A percentile compares a stretch with the other conserved stretches of the same genome.
phyloP scores from a whole-genome alignment of 2,797 vertebrate species.

The Chaetodon trifasciatus region DNA sequence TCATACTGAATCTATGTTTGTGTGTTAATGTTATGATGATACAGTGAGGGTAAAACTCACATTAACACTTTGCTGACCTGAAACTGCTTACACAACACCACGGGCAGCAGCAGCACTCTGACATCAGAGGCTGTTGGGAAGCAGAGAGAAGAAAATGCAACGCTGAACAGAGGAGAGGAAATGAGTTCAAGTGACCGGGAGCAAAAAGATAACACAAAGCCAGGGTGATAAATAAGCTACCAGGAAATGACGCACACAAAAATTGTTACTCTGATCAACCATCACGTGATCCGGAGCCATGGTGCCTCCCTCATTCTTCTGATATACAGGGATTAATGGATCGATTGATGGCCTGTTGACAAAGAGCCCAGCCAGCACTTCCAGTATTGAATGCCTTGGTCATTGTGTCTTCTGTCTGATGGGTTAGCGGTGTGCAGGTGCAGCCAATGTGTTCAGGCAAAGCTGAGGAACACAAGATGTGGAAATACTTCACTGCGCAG shows the following conservation, averaged over 20 bases:
- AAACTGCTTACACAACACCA: conserved; percentile 49
- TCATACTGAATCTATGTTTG: not conserved
- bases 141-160: conserved; percentile 2
- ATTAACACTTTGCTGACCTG: conserved; percentile 41
- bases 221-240: not conserved
- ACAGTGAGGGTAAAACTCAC: not conserved
- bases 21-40: not conserved
- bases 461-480: not conserved
- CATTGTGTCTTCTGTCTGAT: conserved; percentile 9
- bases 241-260: conserved; percentile 1
- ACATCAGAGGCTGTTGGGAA: conserved; percentile 38
- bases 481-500: not conserved
- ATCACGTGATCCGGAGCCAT: conserved; percentile 1
- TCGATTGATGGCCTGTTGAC: conserved; percentile 50
- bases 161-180: not conserved
- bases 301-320: not conserved
- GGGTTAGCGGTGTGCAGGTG: conserved; percentile 12
- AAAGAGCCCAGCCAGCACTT: conserved; percentile 35
- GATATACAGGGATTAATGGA: conserved; percentile 24
- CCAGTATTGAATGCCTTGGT: conserved; percentile 35
- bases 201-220: not conserved
- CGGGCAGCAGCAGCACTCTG: conserved; percentile 21
- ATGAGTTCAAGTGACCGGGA: not conserved
- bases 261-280: not conserved
- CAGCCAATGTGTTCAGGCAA: not conserved